Evolutionary conservation across 2,797 vertebrate genomes (phyloP).

Genomic region (Notamacropus eugenii): DNA sequence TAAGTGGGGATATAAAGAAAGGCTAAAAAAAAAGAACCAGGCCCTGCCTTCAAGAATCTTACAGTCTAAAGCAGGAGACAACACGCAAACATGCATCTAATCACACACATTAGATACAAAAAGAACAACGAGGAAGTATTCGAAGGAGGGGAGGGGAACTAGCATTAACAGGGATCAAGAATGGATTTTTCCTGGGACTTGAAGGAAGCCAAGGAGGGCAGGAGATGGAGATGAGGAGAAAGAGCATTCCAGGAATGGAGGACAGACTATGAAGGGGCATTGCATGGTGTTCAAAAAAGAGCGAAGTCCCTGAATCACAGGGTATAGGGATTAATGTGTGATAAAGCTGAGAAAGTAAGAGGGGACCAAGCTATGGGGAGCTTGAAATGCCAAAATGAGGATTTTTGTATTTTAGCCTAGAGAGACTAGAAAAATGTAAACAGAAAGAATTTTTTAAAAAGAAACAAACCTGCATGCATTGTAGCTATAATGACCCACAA

Average conservation of each 20-base stretch:
- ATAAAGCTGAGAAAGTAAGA: background rate
- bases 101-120: background rate
- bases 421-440: background rate
- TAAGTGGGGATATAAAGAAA: background rate
- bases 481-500: background rate
- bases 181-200: background rate
- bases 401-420: background rate
- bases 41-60: background rate
- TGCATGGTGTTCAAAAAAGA: background rate
- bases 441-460: background rate
- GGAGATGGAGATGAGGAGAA: background rate
- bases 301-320: background rate
- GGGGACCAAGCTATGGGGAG: background rate
- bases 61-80: background rate
- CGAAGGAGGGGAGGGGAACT: background rate
- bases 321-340: background rate
- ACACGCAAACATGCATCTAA: background rate
- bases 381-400: background rate
- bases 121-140: background rate
- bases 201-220: too few species aligned
- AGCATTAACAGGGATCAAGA: background rate
- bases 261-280: background rate
- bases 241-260: background rate
- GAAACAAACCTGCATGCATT: background rate
- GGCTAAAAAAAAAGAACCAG: background rate